Evolutionary conservation across 2,797 vertebrate species (phyloP).

Genomic region (Falco naumanni): DNA sequence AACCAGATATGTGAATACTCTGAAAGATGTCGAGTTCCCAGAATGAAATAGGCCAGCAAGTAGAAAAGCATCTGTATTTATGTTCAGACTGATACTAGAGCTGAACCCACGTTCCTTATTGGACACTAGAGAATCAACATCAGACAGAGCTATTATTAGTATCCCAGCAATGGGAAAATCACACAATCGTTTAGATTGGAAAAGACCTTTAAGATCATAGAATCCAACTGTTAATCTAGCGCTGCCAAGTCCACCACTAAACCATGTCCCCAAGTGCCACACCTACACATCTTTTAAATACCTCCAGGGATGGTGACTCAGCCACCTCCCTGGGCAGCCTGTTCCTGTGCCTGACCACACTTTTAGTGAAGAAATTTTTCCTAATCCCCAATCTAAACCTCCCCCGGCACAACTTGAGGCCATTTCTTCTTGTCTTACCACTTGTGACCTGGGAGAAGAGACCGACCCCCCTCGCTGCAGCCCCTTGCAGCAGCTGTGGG

Average conservation of each 20-base stretch:
- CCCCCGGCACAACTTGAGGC: background rate
- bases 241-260: background rate
- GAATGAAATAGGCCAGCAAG: background rate
- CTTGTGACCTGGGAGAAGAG: background rate
- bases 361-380: background rate
- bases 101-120: background rate
- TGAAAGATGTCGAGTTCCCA: background rate
- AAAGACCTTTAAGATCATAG: background rate
- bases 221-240: background rate
- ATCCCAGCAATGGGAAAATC: background rate
- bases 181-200: background rate
- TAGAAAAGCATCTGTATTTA: background rate
- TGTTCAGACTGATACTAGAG: background rate
- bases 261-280: background rate
- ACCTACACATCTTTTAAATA: background rate
- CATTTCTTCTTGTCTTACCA: background rate
- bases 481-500: background rate
- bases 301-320: background rate
- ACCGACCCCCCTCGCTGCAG: accelerated
- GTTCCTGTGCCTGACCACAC: background rate
- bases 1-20: background rate
- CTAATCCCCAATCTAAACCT: background rate
- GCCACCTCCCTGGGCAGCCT: background rate
- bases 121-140: background rate
- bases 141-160: background rate